Conservation (phyloP, 2,888 invertebrate genomes). For the Protophormia terraenovae region DNA sequence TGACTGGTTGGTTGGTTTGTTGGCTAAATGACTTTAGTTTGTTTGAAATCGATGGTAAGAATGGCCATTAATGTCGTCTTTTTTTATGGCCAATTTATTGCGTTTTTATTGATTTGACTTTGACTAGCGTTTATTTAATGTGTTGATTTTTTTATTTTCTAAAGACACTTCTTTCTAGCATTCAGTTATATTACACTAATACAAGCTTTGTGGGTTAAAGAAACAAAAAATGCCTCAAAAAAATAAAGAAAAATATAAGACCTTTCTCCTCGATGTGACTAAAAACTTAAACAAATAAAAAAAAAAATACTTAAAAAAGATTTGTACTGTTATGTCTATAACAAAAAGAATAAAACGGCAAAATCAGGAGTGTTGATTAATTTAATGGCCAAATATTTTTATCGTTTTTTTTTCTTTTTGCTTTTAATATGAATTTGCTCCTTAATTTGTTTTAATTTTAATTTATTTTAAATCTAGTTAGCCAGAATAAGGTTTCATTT, state of each 20-base stretch:
- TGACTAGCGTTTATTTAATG: slow-evolving; percentile 64
- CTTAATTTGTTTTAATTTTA: slow-evolving; percentile 13
- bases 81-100: slow-evolving; percentile 70
- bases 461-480: background rate
- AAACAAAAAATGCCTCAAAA: background rate
- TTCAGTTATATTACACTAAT: no score
- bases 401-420: slow-evolving; percentile 10
- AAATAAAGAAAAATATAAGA: background rate
- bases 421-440: background rate
- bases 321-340: background rate
- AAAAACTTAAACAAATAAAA: background rate
- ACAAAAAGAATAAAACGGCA: background rate
- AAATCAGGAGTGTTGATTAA: slow-evolving; percentile 40
- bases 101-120: slow-evolving; percentile 71
- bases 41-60: slow-evolving; percentile 16
- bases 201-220: background rate
- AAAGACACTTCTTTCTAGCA: background rate
- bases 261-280: background rate
- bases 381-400: slow-evolving; percentile 28
- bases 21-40: slow-evolving; percentile 40
- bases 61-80: slow-evolving; percentile 64
- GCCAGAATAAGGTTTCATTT: slow-evolving; percentile 10
- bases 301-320: background rate
- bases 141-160: slow-evolving; percentile 32
- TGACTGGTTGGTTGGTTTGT: slow-evolving; percentile 7